Evolutionary conservation across 2,888 invertebrate species (phyloP), one percentile per base, ranked within the genome.

Genomic region (Harmothoe impar): DNA sequence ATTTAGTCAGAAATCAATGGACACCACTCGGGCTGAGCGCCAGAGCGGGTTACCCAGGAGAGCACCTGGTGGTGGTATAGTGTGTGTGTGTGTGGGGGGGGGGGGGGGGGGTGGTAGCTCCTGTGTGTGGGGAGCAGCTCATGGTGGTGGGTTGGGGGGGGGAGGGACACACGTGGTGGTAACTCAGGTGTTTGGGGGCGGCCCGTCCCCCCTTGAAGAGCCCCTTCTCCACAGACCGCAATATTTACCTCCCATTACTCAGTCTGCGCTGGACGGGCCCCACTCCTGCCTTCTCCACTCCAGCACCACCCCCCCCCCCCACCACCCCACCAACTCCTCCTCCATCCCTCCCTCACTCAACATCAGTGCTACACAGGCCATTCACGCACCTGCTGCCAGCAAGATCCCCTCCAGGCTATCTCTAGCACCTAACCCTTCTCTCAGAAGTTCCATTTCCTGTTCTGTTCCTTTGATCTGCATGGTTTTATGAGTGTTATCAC

Each of bases 171-270:
- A 68, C 25, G n/a, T 68, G 68, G 77, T 3, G 77, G 29, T 29
- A 77, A 77, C 77, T 77, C 77, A 77, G 77, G 77, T 77, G 77
- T 77, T 31, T 25, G 77, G 77, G 77, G 77, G 29, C 77, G 31
- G n/a, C 7, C 62, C 77, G 29, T 31, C 29, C 77, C 77, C 77
- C 77, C 77, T 12, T 81, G 12, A 81, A 81, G 43, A 23, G 25
- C 35, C 81, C 81, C 35, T 35, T 33, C 81, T 81, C 43, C 81
- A 81, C 17, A 17, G 29, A 81, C 81, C 81, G 81, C 81, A 81
- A 43, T 35, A 43, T 81, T 81, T 81, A 25, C 81, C 81, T 20
- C 33, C 43, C 81, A 81, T 81, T 81, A 81, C 81, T 81, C 81
- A 15, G 20, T n/a, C 31, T 29, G 15, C 25, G 81, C 77, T 43